phyloP scores from a whole-genome alignment of 53 echinoderm and acorn worm species.

The Pentamera pediparva region DNA sequence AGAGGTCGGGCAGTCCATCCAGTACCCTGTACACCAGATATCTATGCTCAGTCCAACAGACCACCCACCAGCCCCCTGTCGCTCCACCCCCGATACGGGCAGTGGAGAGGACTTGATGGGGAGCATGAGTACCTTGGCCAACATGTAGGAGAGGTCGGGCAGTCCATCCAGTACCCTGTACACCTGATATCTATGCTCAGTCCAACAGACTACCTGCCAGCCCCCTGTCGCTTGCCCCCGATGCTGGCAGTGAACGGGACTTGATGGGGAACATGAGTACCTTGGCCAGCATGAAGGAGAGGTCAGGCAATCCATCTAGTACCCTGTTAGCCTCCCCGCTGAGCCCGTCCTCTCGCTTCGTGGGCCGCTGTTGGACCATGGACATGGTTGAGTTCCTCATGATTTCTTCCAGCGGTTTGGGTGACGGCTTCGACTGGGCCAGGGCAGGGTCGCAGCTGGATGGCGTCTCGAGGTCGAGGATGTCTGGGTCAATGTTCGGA shows the following conservation, averaged over 20 bases:
- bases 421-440: constrained; percentile 33
- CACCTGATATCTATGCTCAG: no score
- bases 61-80: not conserved
- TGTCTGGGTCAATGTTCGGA: constrained; percentile 78
- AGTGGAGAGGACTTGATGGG: constrained; percentile 47
- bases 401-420: constrained; percentile 81
- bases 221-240: not conserved
- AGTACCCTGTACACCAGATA: no score
- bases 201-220: not conserved
- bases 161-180: constrained; percentile 63
- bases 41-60: not conserved
- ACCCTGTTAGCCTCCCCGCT: constrained; percentile 72
- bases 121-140: constrained; percentile 92
- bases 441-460: constrained; percentile 16
- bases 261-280: constrained; percentile 91
- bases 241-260: not conserved
- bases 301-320: constrained; percentile 64
- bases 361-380: constrained; percentile 78
- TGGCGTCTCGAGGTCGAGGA: constrained; percentile 58
- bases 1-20: no score
- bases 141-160: constrained; percentile 87
- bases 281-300: constrained; percentile 94
- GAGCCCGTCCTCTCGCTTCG: constrained; percentile 60
- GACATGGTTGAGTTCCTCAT: constrained; percentile 74
- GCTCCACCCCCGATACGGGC: not conserved